Percentiles rank a stretch among this genome's conserved stretches.
phyloP scores from a whole-genome alignment of 2,797 vertebrate genomes.

The Mus spretus region DNA sequence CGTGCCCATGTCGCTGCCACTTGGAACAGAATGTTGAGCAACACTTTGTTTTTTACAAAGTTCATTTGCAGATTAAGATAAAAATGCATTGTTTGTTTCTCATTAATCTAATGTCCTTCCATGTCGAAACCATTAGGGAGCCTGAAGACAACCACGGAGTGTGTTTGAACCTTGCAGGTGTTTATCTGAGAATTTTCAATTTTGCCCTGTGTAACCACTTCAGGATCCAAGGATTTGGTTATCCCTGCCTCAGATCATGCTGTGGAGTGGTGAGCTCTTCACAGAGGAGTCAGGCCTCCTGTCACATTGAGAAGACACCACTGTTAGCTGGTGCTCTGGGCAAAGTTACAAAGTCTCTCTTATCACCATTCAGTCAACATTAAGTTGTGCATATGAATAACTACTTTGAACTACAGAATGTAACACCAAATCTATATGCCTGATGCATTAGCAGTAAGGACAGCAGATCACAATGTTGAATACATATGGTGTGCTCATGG shows the following conservation, averaged over 20 bases:
- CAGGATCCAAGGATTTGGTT: not conserved
- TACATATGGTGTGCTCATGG: not conserved
- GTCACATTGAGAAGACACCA: not conserved
- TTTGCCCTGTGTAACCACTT: not conserved
- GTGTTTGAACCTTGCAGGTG: not conserved
- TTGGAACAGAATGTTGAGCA: not conserved
- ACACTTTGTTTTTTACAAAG: not conserved
- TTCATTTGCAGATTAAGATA: slow-evolving; percentile 56
- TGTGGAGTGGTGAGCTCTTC: too few relatives aligned
- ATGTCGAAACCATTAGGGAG: slow-evolving; percentile 30
- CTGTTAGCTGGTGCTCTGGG: not conserved
- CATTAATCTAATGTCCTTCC: not conserved
- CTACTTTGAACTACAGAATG: slow-evolving; percentile 19
- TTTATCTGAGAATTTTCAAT: slow-evolving; percentile 29
- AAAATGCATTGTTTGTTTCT: not conserved
- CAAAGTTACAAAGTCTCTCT: not conserved
- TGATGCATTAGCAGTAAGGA: not conserved
- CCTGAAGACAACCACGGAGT: not conserved
- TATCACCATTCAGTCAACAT: not conserved
- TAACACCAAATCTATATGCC: not conserved
- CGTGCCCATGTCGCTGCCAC: slow-evolving; percentile 7
- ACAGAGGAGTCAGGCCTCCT: not conserved
- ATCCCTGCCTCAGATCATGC: too few relatives aligned
- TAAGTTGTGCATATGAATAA: slow-evolving; percentile 4
- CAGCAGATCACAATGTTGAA: not conserved